Evolutionary conservation across 2,888 invertebrate species (phyloP), one percentile per base, ranked within the genome.

Genomic region (Rugalucina vietnamica): DNA sequence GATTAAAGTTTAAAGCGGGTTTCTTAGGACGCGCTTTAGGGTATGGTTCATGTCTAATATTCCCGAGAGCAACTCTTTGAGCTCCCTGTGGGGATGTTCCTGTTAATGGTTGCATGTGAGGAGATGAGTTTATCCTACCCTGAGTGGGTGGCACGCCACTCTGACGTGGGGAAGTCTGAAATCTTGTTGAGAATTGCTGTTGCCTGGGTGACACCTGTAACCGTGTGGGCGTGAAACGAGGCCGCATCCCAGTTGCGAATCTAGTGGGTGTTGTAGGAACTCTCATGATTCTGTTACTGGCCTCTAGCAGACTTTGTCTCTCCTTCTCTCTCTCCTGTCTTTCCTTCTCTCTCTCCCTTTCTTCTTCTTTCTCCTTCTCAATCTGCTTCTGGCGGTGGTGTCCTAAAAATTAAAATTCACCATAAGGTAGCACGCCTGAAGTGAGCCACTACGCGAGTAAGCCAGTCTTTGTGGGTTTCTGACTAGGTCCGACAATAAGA

Each of bases 31-130:
- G 54, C 54, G 14, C n/a, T 18, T 24, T 36, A 54, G 57, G 57
- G 29, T 75, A 75, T 1, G 75, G 75, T 57, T 75, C 57, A 50
- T 32, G 75, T 75, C 75, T 32, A 4, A 57, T 29, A 34, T 37
- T 65, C 1, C 34, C 21, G 14, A 10, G 8, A 12, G 34, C 65
- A 21, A 57, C n/a, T 57, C 57, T 57, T 27, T 10, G 57, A 27
- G 10, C 29, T 29, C 29, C n/a, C 3, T 57, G 57, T 57, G 57
- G 57, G 5, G 57, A 57, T 3, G 14, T 14, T 27, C 57, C 57
- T 10, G 21, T 24, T 57, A 34, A 34, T 54, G 54, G 21, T 21
- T 54, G 54, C 10, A 54, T 18, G 14, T n/a, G 10, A 18, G 65
- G 65, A 24, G 29, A 12, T 34, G 32, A 34, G 18, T 65, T 32